Conservation (phyloP, 2,888 invertebrate species). For the Xylophagus ater region DNA sequence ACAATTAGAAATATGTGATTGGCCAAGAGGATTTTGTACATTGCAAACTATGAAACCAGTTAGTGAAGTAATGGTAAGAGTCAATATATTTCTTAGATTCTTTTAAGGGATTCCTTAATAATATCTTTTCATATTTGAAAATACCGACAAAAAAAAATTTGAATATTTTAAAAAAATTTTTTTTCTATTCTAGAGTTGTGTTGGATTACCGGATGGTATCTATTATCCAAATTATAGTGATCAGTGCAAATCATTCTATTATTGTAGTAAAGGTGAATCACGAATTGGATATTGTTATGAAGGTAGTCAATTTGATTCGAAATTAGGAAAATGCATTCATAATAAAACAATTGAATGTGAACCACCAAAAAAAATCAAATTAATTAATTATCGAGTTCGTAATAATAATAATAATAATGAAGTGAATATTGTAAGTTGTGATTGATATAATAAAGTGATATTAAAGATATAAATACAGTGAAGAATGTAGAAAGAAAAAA, state of each 20-base stretch:
- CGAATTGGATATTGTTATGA: slow-evolving; percentile 7
- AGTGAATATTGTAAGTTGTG: no score
- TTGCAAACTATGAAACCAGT: slow-evolving; percentile 3
- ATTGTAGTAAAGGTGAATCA: slow-evolving; percentile 5
- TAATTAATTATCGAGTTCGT: no score
- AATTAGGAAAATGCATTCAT: slow-evolving; percentile 2
- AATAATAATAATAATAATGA: no score
- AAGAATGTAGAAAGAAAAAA: no score
- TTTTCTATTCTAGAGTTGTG: slow-evolving; percentile 5
- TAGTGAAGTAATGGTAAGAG: slow-evolving; percentile 4
- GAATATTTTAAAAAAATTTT: neutral
- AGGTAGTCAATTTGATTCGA: slow-evolving; percentile 3
- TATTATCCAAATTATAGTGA: slow-evolving; percentile 5
- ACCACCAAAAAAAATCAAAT: no score
- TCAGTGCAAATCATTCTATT: slow-evolving; percentile 7
- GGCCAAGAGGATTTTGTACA: slow-evolving; percentile 8
- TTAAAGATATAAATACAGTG: no score
- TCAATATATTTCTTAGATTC: no score
- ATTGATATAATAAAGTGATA: no score
- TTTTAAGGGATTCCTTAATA: no score
- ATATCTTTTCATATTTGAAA: neutral
- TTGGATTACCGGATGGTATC: neutral
- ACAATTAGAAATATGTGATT: slow-evolving; percentile 6
- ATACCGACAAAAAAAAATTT: neutral
- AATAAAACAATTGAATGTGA: slow-evolving; percentile 3